A percentile compares a stretch with the other conserved stretches of the same genome.
Conservation (phyloP, 2,888 invertebrate species). For the Adelognathus sp. region DNA sequence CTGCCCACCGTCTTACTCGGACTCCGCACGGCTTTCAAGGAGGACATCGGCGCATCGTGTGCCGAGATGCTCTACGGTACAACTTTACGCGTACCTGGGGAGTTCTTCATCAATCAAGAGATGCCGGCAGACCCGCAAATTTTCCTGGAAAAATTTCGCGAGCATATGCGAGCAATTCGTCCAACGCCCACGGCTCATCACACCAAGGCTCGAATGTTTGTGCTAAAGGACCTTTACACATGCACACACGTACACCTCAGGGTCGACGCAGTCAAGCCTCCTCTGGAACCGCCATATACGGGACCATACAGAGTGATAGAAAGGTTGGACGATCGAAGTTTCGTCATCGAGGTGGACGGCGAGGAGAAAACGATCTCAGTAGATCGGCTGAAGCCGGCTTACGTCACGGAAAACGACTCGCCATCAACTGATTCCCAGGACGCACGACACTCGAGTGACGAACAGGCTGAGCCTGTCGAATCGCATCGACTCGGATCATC, state of each 20-base stretch:
- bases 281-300: background rate
- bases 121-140: background rate
- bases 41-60: conserved; percentile 7
- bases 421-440: too few species aligned
- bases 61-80: conserved; percentile 8
- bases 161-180: background rate
- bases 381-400: background rate
- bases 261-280: background rate
- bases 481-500: too few species aligned
- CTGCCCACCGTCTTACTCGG: conserved; percentile 20
- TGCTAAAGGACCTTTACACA: background rate
- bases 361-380: background rate
- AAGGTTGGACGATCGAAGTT: background rate
- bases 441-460: too few species aligned
- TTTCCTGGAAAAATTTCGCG: background rate
- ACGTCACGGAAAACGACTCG: too few species aligned
- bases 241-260: background rate
- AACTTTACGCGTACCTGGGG: conserved; percentile 1
- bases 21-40: conserved; percentile 5
- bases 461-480: background rate
- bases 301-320: background rate
- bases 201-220: background rate
- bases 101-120: background rate
- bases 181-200: background rate
- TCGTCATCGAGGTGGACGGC: background rate